Conservation (phyloP, 1,140 invertebrate genomes). For the Drosophila littoralis region DNA sequence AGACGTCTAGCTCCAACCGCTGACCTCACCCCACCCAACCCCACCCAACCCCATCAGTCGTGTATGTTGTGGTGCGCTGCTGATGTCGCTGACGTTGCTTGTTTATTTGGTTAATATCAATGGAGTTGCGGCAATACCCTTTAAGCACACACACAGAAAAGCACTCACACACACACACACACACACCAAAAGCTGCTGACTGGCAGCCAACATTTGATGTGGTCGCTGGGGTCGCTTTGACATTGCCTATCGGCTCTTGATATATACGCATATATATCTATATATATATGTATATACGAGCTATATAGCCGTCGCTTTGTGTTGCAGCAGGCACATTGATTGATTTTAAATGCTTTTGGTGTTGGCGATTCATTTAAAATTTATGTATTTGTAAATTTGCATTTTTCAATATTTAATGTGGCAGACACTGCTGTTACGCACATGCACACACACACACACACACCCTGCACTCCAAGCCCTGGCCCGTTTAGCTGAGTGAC, state of each 20-base stretch:
- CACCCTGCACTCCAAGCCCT: neutral
- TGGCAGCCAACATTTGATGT: constrained; percentile 35
- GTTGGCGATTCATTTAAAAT: constrained; percentile 73
- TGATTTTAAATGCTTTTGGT: constrained; percentile 79
- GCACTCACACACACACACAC: constrained; percentile 3
- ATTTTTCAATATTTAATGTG: constrained; percentile 76
- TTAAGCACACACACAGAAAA: constrained; percentile 6
- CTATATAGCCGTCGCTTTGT: constrained; percentile 5
- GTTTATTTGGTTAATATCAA: constrained; percentile 57
- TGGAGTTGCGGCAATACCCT: constrained; percentile 25
- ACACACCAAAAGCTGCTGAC: constrained; percentile 1
- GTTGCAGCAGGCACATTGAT: constrained; percentile 48
- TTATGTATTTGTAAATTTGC: constrained; percentile 77
- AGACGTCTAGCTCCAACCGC: neutral
- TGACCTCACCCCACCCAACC: neutral
- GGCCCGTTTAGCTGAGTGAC: constrained; percentile 33
- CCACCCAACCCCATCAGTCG: neutral
- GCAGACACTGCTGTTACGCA: constrained; percentile 38
- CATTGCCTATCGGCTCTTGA: constrained; percentile 26
- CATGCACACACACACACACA: constrained; percentile 8
- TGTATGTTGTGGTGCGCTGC: neutral
- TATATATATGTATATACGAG: constrained; percentile 10
- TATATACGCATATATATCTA: neutral
- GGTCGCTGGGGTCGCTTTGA: constrained; percentile 26
- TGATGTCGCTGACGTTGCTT: constrained; percentile 39